These are phyloP conservation scores for Gallinago solitaria DNA, from an alignment of 2,797 vertebrate genomes.

Conservation along the genomic window DNA sequence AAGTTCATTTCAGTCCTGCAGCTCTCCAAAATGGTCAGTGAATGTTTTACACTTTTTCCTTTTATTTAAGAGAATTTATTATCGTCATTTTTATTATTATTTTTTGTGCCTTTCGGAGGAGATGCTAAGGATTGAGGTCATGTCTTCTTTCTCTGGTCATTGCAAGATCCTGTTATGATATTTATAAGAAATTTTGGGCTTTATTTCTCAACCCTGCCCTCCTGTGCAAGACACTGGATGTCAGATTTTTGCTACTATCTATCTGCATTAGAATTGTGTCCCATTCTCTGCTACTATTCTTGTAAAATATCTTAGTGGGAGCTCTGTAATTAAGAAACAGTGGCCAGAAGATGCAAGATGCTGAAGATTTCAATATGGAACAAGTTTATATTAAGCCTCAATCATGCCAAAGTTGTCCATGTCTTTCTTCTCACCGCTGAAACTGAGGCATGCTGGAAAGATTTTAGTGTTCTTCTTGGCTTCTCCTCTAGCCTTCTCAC, in stretches of 20 bases:
- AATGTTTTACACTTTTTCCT: background rate
- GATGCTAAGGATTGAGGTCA: background rate
- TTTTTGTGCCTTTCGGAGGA: background rate
- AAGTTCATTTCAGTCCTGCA: slow-evolving; percentile 5
- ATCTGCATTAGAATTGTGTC: background rate
- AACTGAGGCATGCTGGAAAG: background rate
- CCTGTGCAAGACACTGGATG: background rate
- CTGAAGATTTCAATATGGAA: background rate
- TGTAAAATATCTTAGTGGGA: background rate
- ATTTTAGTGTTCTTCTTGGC: background rate
- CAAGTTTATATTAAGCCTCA: background rate
- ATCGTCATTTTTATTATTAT: background rate
- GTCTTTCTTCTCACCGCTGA: background rate
- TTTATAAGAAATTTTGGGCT: background rate
- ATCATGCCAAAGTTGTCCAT: background rate
- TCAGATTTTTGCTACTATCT: background rate
- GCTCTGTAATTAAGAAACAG: background rate
- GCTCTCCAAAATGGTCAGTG: background rate
- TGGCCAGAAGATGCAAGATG: background rate
- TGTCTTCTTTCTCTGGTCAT: background rate
- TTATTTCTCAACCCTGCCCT: background rate
- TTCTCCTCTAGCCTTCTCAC: background rate
- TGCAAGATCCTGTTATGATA: background rate
- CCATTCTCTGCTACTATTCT: background rate
- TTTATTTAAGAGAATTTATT: background rate